Evolutionary conservation across 2,797 vertebrate genomes (phyloP).

Genomic region (Dryobates pubescens): DNA sequence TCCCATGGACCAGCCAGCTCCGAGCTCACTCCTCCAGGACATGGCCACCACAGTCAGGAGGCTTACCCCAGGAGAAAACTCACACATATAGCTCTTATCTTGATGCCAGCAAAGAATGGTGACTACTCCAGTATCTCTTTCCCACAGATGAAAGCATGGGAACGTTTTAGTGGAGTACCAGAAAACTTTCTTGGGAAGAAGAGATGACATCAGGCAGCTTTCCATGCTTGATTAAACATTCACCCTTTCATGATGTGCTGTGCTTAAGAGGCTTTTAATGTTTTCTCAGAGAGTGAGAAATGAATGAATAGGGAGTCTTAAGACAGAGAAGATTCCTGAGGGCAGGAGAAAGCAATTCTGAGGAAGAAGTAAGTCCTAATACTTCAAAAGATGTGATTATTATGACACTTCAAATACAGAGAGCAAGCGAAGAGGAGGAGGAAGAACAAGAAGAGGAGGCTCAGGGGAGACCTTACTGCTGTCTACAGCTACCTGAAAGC

Average conservation of each 20-base stretch:
- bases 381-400: not conserved
- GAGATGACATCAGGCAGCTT: not conserved
- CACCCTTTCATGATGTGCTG: slow-evolving; percentile 7
- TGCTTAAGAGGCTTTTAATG: not conserved
- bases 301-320: not conserved
- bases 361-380: not conserved
- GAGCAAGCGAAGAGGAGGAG: not conserved
- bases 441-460: too few species aligned
- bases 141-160: slow-evolving; percentile 42
- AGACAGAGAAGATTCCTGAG: not conserved
- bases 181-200: slow-evolving; percentile 6
- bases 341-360: not conserved
- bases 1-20: not conserved
- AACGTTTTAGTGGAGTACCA: not conserved
- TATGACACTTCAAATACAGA: not conserved
- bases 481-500: too few species aligned
- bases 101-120: not conserved
- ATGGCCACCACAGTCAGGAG: not conserved
- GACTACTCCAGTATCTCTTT: not conserved
- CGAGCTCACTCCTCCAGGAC: not conserved
- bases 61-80: not conserved
- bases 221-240: not conserved
- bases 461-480: too few species aligned
- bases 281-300: slow-evolving; percentile 3
- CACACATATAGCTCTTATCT: not conserved